Evolutionary conservation across 2,797 vertebrate species (phyloP).

Genomic region (Sarcophilus harrisii): DNA sequence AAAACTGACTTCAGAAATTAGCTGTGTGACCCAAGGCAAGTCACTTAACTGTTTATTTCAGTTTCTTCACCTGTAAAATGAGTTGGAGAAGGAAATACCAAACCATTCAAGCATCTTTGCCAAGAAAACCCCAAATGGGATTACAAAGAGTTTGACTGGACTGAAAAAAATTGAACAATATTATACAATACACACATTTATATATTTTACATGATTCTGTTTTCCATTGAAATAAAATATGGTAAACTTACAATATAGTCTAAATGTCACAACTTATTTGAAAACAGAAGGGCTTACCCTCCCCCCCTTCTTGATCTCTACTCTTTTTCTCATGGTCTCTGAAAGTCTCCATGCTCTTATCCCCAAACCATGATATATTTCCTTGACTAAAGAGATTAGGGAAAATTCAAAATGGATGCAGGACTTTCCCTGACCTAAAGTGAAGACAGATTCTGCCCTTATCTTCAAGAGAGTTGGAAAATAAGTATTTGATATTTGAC

Average conservation of each 20-base stretch:
- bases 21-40: too few relatives aligned
- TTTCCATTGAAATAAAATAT: conserved; percentile 70
- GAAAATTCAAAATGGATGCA: neutral
- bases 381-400: neutral
- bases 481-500: neutral
- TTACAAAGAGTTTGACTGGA: neutral
- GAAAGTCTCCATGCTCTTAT: neutral
- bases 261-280: conserved; percentile 71
- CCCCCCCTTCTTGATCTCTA: neutral
- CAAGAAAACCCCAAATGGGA: neutral
- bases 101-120: neutral
- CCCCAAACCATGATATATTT: neutral
- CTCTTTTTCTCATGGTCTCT: neutral
- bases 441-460: neutral
- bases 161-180: neutral
- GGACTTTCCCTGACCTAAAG: neutral
- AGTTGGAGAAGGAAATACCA: neutral
- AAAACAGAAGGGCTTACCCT: neutral
- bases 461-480: neutral
- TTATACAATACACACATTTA: neutral
- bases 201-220: conserved; percentile 56
- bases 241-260: conserved; percentile 72
- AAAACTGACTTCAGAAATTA: neutral
- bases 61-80: neutral
- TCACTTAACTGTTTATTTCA: neutral